These are phyloP conservation scores for Plectropomus leopardus DNA, from an alignment of 2,113 vertebrate genomes.

Conservation along the genomic window DNA sequence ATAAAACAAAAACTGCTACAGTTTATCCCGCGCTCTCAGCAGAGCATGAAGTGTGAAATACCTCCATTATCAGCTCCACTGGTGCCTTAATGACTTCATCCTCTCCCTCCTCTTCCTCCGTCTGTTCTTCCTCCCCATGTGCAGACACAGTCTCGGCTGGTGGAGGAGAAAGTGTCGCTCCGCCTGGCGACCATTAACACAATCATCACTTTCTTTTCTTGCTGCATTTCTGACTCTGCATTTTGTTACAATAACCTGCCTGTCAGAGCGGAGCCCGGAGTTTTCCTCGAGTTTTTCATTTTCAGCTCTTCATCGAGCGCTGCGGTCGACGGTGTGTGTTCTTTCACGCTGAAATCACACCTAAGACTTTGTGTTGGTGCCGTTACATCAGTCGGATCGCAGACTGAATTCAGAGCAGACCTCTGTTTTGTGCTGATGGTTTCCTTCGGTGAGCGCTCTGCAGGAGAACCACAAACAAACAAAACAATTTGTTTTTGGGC, in stretches of 20 bases:
- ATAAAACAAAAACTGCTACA: neutral
- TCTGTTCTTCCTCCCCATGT: slow-evolving; percentile 36
- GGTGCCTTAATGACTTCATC: slow-evolving; percentile 76
- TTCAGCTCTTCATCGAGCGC: neutral
- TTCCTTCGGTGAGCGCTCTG: slow-evolving; percentile 7
- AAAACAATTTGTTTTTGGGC: neutral
- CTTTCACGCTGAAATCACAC: slow-evolving; percentile 33
- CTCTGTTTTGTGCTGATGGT: neutral
- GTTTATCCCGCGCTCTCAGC: neutral
- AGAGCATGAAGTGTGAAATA: slow-evolving; percentile 47
- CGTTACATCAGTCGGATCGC: neutral
- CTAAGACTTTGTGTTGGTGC: neutral
- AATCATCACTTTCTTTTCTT: slow-evolving; percentile 1
- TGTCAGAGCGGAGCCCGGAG: neutral
- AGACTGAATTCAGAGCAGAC: slow-evolving; percentile 10
- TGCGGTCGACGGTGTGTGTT: neutral
- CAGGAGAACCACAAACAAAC: neutral
- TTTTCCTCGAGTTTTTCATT: neutral
- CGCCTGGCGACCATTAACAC: slow-evolving; percentile 28
- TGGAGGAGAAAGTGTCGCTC: neutral
- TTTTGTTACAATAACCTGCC: slow-evolving; percentile 21
- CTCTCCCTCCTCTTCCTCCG: slow-evolving; percentile 45
- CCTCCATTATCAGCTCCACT: slow-evolving; percentile 84
- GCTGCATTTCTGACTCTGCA: neutral
- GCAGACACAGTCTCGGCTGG: neutral